These are phyloP conservation scores for Taxidea taxus DNA, from an alignment of 2,113 vertebrate genomes.

Conservation along the genomic window DNA sequence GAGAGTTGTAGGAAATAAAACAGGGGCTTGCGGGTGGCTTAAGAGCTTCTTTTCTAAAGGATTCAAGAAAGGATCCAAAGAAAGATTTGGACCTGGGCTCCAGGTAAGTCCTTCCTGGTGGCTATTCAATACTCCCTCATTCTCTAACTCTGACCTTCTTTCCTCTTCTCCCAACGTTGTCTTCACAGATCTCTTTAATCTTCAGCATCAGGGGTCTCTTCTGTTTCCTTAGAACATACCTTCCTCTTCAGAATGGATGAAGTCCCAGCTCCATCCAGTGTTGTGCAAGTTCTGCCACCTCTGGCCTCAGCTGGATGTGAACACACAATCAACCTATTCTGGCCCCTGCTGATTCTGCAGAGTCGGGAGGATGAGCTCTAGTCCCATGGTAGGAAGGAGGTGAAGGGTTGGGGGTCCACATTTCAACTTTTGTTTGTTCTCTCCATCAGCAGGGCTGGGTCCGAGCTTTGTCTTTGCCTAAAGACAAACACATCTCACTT, in stretches of 20 bases:
- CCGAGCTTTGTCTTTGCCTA: neutral
- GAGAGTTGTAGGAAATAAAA: neutral
- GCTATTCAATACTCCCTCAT: neutral
- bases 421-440: neutral
- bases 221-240: neutral
- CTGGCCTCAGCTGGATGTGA: neutral
- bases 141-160: neutral
- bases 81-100: neutral
- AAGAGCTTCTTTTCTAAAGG: neutral
- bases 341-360: neutral
- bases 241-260: neutral
- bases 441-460: neutral
- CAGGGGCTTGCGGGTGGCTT: neutral
- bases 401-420: neutral
- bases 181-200: neutral
- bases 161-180: neutral
- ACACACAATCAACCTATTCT: neutral
- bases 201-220: neutral
- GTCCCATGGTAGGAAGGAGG: neutral
- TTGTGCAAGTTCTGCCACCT: neutral
- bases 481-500: neutral
- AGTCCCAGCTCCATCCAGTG: neutral
- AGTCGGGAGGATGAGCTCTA: neutral
- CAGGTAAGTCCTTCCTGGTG: neutral
- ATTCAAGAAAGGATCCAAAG: neutral